Percentiles rank a stretch among this genome's conserved stretches.
Conservation (phyloP, 2,113 vertebrate species). For the Microtus pennsylvanicus region DNA sequence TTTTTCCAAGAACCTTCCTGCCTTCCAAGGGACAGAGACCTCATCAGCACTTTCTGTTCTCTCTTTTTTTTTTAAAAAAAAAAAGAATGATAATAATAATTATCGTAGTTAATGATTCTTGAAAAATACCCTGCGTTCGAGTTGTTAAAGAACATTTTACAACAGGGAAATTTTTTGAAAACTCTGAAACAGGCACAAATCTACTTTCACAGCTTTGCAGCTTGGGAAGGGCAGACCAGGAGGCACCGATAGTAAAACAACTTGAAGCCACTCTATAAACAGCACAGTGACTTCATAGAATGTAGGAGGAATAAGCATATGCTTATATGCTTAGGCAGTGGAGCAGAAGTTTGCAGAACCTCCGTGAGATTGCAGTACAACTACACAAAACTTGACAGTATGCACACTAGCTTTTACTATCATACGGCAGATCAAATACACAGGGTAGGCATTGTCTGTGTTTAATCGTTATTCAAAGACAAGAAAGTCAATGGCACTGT, state of each 20-base stretch:
- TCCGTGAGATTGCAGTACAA: background rate
- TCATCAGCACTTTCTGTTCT: constrained; percentile 27
- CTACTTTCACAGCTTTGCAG: background rate
- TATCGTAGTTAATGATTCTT: constrained; percentile 15
- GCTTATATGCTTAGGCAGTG: background rate
- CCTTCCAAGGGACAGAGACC: background rate
- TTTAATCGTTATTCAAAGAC: constrained; percentile 18
- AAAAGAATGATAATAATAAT: background rate
- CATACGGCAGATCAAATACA: background rate
- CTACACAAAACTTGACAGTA: background rate
- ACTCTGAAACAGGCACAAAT: background rate
- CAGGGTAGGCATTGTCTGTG: background rate
- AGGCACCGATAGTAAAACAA: background rate
- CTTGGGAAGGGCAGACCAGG: background rate
- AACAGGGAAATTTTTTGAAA: background rate
- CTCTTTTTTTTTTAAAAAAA: background rate
- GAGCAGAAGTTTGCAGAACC: background rate
- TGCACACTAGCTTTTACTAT: background rate
- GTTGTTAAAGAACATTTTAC: constrained; percentile 10
- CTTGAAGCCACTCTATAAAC: background rate
- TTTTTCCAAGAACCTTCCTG: background rate
- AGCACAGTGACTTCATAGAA: background rate
- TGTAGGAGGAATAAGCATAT: background rate
- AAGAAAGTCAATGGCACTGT: background rate
- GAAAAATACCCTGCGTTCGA: background rate